Evolutionary conservation across 1,140 invertebrate genomes (phyloP).

Genomic region (Octopus sinensis): DNA sequence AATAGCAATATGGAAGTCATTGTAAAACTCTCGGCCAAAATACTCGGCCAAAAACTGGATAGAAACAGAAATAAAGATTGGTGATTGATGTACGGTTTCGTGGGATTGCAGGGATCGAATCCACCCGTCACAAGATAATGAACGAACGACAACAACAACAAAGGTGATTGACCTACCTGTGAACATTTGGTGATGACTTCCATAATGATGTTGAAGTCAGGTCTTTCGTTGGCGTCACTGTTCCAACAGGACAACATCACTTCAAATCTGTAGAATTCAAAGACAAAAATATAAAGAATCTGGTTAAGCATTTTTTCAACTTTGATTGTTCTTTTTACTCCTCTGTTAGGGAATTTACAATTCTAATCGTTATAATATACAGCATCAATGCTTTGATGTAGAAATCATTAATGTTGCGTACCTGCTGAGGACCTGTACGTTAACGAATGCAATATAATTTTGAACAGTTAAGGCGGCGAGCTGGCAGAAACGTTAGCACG

Average conservation of each 20-base stretch:
- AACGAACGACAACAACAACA: not conserved
- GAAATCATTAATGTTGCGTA: too few species aligned
- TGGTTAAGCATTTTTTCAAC: not conserved
- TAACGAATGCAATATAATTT: too few species aligned
- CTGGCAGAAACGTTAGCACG: too few species aligned
- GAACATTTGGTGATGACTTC: constrained; percentile 81
- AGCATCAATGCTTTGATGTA: too few species aligned
- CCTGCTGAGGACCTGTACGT: too few species aligned
- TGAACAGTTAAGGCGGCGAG: too few species aligned
- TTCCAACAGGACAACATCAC: constrained; percentile 94
- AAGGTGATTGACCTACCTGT: constrained; percentile 62
- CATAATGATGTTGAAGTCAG: constrained; percentile 78
- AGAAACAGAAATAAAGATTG: not conserved
- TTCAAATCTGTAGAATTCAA: constrained; percentile 57
- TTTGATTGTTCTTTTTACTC: not conserved
- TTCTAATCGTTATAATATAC: too few species aligned
- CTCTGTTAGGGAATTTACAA: too few species aligned
- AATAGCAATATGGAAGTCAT: not conserved
- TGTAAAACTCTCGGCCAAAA: not conserved
- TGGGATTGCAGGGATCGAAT: not conserved
- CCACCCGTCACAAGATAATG: not conserved
- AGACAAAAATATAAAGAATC: not conserved
- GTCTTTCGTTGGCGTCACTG: constrained; percentile 77
- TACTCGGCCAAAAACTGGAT: not conserved
- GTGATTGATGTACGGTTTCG: not conserved